phyloP scores from a whole-genome alignment of 2,888 invertebrate species.

The Leistus spinibarbis region DNA sequence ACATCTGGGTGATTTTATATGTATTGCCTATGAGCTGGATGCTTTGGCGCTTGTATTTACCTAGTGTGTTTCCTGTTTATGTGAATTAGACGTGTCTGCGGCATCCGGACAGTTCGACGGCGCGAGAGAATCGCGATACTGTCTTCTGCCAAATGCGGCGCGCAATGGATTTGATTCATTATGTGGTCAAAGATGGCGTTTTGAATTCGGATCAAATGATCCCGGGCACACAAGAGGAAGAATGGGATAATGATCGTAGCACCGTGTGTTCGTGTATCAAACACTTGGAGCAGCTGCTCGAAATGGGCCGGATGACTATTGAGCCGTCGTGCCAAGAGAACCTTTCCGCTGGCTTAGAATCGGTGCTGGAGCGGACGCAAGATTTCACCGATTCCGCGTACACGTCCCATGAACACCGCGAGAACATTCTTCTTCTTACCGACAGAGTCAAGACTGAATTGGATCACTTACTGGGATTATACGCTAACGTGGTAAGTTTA shows the following conservation, averaged over 20 bases:
- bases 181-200: slow-evolving; percentile 96
- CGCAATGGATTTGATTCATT: slow-evolving; percentile 96
- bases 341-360: slow-evolving; percentile 84
- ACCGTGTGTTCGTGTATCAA: slow-evolving; percentile 83
- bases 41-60: not conserved
- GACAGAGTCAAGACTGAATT: slow-evolving; percentile 92
- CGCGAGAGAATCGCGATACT: slow-evolving; percentile 94
- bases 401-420: slow-evolving; percentile 95
- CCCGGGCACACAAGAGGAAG: slow-evolving; percentile 61
- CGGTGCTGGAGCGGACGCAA: slow-evolving; percentile 91
- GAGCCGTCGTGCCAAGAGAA: slow-evolving; percentile 70
- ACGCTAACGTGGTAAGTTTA: slow-evolving; percentile 85
- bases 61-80: too few relatives aligned
- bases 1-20: not conserved
- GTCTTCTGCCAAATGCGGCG: slow-evolving; percentile 98
- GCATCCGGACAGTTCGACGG: slow-evolving; percentile 92
- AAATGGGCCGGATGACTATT: slow-evolving; percentile 81
- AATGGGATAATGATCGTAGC: slow-evolving; percentile 68
- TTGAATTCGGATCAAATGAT: slow-evolving; percentile 62
- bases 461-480: slow-evolving; percentile 85
- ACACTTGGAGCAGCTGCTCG: slow-evolving; percentile 84
- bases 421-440: slow-evolving; percentile 85
- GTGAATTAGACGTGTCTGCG: slow-evolving; percentile 79
- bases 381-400: slow-evolving; percentile 99
- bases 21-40: not conserved